Conservation (phyloP, 2,888 invertebrate genomes). For the Callyntrura sp. region DNA sequence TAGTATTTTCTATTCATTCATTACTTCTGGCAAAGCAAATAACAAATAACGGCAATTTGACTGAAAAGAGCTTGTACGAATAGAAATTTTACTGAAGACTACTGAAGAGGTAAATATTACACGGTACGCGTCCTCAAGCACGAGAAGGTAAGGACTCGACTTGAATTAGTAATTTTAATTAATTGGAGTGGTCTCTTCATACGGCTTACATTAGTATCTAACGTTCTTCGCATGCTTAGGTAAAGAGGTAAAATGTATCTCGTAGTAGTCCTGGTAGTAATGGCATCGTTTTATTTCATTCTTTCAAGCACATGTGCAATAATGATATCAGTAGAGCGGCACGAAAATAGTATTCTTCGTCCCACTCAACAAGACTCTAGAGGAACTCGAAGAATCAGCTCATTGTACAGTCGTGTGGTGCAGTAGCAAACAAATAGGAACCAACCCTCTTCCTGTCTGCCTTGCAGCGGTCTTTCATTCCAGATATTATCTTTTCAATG, state of each 20-base stretch:
- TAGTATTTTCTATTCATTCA: neutral
- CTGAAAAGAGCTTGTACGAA: neutral
- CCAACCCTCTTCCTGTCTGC: slow-evolving; percentile 45
- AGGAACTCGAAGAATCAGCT: slow-evolving; percentile 3
- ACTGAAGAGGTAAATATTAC: neutral
- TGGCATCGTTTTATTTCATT: no score
- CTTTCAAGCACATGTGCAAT: no score
- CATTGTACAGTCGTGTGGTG: no score
- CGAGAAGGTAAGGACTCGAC: slow-evolving; percentile 43
- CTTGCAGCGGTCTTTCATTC: slow-evolving; percentile 41
- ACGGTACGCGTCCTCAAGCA: no score
- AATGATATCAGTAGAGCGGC: no score
- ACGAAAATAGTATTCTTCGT: no score
- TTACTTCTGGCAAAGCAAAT: no score
- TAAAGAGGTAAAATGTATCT: neutral
- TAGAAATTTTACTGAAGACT: slow-evolving; percentile 15
- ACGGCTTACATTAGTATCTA: slow-evolving; percentile 20
- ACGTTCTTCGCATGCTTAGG: neutral
- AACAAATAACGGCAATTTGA: slow-evolving; percentile 38
- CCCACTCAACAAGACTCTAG: slow-evolving; percentile 11
- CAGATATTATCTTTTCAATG: no score
- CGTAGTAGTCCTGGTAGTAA: no score
- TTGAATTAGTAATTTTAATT: slow-evolving; percentile 81
- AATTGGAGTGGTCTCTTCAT: slow-evolving; percentile 79
- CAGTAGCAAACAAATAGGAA: slow-evolving; percentile 42